Conservation (phyloP, 2,797 vertebrate species). For the Sebastes jordani region DNA sequence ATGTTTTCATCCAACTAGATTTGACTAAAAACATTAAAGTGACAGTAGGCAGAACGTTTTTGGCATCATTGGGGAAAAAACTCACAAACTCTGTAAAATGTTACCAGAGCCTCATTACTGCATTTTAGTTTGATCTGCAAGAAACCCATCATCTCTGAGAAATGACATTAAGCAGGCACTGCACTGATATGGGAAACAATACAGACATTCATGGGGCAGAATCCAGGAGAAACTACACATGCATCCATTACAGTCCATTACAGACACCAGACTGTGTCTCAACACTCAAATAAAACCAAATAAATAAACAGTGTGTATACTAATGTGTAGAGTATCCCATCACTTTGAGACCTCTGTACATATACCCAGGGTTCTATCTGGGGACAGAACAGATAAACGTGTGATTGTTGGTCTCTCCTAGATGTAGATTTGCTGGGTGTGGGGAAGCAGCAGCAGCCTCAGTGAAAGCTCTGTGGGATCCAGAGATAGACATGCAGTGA, state of each 20-base stretch:
- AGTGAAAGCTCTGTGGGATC: slow-evolving; percentile 15
- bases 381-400: slow-evolving; percentile 28
- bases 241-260: neutral
- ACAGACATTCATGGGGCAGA: neutral
- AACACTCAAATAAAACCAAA: neutral
- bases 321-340: slow-evolving; percentile 3
- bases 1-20: neutral
- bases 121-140: neutral
- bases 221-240: neutral
- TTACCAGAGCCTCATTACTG: neutral
- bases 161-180: neutral
- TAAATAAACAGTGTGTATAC: slow-evolving; percentile 10
- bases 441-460: slow-evolving; percentile 25
- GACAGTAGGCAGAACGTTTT: too few species aligned
- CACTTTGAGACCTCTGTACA: neutral
- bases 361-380: slow-evolving; percentile 5
- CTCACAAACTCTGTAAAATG: too few species aligned
- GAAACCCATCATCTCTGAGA: neutral
- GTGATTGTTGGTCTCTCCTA: slow-evolving; percentile 10
- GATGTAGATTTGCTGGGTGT: slow-evolving; percentile 4
- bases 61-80: too few species aligned
- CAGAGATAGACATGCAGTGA: neutral
- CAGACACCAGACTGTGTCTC: neutral
- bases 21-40: neutral
- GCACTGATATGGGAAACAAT: slow-evolving; percentile 5